Base-by-base conservation (phyloP, 2,797 vertebrate species). In the Hemitrygon akajei region DNA sequence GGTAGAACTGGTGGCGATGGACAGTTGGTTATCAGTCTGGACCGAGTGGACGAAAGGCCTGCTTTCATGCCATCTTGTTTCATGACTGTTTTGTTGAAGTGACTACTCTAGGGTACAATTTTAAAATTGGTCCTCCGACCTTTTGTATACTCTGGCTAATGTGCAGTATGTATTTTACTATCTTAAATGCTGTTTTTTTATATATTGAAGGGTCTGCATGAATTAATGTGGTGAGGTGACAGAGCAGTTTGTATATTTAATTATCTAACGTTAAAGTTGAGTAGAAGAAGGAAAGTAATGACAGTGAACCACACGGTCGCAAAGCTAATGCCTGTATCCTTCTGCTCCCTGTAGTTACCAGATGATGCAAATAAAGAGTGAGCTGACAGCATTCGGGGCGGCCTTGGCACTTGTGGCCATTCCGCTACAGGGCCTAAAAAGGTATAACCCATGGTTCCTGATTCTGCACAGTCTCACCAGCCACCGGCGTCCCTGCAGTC, bases 381-480 rank as follows among this genome's bases (percentile, higher is more conserved):
- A 97, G 93, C 96, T 97, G 60, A 96, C 97, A 80, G 94, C 96
- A n/a, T 94, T 97, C 0, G 93, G 96, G 94, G 96, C 96, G 5
- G 95, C 93, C 93, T 95, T 97, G 79, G 97, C 96, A 0, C 12
- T 97, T 0, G 30, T 95, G 94, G 96, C 96, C 47, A 96, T 96
- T 84, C 56, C 75, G 7, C 60, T 96, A 93, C 96, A 76, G 37
- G 71, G 71, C 71, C 56, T 75, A 9, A 93, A 76, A 76, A 58
- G 91, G 91, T 93, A 76, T 56, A 56, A 34, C 58, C 20, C 16
- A 73, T 16, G 20, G 22, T 4, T 18, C 22, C 71, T 73, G 71
- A 20, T 16, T 73, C 71, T 73, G 16, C 22, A n/a, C n/a, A n/a
- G n/a, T n/a, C n/a, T n/a, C n/a, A n/a, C n/a, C n/a, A n/a, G n/a